Evolutionary conservation across 2,797 vertebrate genomes (phyloP).

Genomic region (Anguilla pacifica): DNA sequence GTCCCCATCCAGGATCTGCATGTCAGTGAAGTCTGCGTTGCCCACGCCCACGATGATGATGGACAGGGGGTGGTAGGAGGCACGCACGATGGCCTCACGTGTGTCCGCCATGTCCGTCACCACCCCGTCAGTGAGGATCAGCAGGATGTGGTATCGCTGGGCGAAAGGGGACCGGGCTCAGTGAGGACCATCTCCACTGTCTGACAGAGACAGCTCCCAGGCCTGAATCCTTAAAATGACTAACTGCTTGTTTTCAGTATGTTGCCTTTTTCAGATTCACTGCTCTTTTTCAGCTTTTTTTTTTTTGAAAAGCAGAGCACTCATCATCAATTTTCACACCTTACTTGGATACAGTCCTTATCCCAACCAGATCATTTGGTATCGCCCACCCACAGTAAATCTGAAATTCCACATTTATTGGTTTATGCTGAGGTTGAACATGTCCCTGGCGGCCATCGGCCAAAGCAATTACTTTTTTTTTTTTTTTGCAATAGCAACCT

Average conservation of each 20-base stretch:
- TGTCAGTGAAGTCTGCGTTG: slow-evolving; percentile 94
- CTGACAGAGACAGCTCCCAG: background rate
- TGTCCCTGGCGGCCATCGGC: slow-evolving; percentile 32
- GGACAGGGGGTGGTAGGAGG: slow-evolving; percentile 92
- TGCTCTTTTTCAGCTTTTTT: too few relatives aligned
- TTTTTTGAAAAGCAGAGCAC: background rate
- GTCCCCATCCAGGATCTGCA: slow-evolving; percentile 92
- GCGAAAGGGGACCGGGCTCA: slow-evolving; percentile 26
- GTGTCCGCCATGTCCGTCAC: slow-evolving; percentile 94
- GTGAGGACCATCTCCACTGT: background rate
- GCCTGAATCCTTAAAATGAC: background rate
- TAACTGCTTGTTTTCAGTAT: background rate
- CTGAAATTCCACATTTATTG: slow-evolving; percentile 15
- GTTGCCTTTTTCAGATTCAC: background rate
- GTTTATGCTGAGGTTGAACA: slow-evolving; percentile 33
- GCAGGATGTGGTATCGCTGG: slow-evolving; percentile 91
- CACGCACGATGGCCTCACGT: slow-evolving; percentile 88
- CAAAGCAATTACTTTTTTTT: slow-evolving; percentile 17
- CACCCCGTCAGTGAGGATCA: slow-evolving; percentile 92
- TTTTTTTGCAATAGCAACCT: slow-evolving; percentile 28
- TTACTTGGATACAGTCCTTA: slow-evolving; percentile 11
- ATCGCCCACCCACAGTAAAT: background rate
- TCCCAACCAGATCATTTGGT: background rate
- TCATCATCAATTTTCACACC: background rate
- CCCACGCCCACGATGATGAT: slow-evolving; percentile 95